phyloP scores from a whole-genome alignment of 92 coral and sea anemone species.

The Pocillopora grandis region DNA sequence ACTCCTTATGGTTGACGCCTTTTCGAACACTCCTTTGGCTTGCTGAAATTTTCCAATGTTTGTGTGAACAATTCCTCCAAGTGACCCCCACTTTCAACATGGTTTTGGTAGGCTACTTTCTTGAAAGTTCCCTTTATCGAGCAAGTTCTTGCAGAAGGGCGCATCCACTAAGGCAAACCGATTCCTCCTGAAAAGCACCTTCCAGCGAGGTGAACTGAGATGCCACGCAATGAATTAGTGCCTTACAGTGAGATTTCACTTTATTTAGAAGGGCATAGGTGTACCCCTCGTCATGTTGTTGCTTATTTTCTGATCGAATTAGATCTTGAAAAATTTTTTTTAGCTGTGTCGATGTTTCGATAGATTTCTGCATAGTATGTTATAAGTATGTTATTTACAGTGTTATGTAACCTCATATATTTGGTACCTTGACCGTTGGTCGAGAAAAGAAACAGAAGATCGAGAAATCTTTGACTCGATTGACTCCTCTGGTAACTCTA shows the following conservation, averaged over 20 bases:
- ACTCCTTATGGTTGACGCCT: neutral
- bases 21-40: no score
- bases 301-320: neutral
- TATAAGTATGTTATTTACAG: neutral
- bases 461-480: slow-evolving; percentile 20
- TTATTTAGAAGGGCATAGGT: neutral
- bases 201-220: neutral
- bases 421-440: neutral
- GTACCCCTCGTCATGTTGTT: neutral
- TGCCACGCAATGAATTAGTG: neutral
- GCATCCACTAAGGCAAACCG: neutral
- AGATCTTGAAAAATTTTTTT: neutral
- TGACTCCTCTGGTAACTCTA: slow-evolving; percentile 15
- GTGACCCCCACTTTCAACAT: neutral
- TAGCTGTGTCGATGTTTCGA: neutral
- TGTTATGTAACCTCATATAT: neutral
- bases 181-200: neutral
- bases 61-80: neutral
- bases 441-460: slow-evolving; percentile 26
- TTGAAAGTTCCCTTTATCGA: neutral
- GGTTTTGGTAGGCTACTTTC: neutral
- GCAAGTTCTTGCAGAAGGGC: neutral
- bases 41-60: neutral
- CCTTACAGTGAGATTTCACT: slow-evolving; percentile 7
- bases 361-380: neutral